phyloP scores from a whole-genome alignment of 2,113 vertebrate species.

The Microcebus ravelobensis region DNA sequence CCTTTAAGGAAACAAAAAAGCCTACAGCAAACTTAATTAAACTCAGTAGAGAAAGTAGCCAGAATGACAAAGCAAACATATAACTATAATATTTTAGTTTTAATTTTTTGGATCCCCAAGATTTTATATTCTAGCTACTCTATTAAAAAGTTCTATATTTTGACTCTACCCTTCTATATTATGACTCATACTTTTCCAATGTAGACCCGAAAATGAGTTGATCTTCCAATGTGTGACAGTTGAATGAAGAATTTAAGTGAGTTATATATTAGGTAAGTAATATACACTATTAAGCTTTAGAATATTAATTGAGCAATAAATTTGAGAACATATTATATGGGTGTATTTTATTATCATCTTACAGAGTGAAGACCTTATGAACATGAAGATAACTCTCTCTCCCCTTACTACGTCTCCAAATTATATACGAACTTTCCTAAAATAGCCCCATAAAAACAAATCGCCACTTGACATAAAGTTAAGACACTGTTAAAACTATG shows the following conservation, averaged over 20 bases:
- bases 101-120: constrained; percentile 11
- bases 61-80: constrained; percentile 72
- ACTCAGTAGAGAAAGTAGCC: constrained; percentile 66
- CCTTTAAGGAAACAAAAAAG: constrained; percentile 55
- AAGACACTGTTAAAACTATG: constrained; percentile 70
- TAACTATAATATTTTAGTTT: constrained; percentile 67
- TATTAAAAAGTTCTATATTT: constrained; percentile 60
- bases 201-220: constrained; percentile 68
- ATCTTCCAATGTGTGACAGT: constrained; percentile 29
- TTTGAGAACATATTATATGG: constrained; percentile 51
- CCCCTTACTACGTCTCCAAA: not conserved
- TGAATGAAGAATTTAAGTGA: constrained; percentile 39
- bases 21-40: constrained; percentile 78
- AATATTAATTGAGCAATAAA: constrained; percentile 71
- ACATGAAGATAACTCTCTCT: constrained; percentile 68
- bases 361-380: constrained; percentile 62
- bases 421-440: constrained; percentile 16
- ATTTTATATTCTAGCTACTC: constrained; percentile 38
- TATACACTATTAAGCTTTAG: constrained; percentile 59
- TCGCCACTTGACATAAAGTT: constrained; percentile 41
- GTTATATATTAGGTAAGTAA: constrained; percentile 55
- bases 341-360: constrained; percentile 77
- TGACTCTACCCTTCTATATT: constrained; percentile 54
- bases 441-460: constrained; percentile 57
- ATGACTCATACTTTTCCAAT: constrained; percentile 68